Evolutionary conservation across 2,113 vertebrate species (phyloP).

Genomic region (Formicarius rufipectus): DNA sequence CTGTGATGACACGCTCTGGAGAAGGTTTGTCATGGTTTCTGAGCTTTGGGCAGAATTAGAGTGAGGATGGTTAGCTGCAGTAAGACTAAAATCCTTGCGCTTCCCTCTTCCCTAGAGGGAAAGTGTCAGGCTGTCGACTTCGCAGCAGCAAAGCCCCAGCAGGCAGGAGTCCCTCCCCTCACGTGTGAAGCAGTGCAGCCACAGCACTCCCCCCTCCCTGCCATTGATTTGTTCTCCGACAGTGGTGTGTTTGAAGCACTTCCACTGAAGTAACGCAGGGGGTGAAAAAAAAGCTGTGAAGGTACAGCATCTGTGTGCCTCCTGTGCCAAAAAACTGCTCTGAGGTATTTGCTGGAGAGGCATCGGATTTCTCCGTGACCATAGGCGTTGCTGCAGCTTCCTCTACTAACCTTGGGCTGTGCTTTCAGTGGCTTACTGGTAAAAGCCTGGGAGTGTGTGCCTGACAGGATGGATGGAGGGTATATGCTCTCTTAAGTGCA

Average conservation of each 20-base stretch:
- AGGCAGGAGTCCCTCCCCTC: not conserved
- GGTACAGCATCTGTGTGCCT: not conserved
- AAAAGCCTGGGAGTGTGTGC: not conserved
- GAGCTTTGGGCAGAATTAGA: not conserved
- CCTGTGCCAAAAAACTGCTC: not conserved
- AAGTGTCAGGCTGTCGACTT: not conserved
- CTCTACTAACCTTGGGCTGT: not conserved
- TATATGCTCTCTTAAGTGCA: not conserved
- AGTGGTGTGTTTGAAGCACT: not conserved
- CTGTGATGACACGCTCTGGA: not conserved
- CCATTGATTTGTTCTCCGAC: not conserved
- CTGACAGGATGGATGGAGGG: not conserved
- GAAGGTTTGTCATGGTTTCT: not conserved
- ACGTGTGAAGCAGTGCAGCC: not conserved
- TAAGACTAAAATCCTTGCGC: not conserved
- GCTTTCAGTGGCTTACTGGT: not conserved
- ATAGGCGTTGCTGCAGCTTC: not conserved
- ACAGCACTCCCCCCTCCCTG: not conserved
- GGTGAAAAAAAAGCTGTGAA: not conserved
- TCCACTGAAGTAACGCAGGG: not conserved
- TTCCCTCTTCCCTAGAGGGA: not conserved
- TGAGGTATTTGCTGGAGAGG: not conserved
- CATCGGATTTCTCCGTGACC: not conserved
- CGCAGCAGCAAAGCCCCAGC: not conserved
- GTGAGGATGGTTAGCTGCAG: not conserved